Base-by-base conservation (phyloP, 2,888 invertebrate genomes). In the Agonopterix subpropinquella region DNA sequence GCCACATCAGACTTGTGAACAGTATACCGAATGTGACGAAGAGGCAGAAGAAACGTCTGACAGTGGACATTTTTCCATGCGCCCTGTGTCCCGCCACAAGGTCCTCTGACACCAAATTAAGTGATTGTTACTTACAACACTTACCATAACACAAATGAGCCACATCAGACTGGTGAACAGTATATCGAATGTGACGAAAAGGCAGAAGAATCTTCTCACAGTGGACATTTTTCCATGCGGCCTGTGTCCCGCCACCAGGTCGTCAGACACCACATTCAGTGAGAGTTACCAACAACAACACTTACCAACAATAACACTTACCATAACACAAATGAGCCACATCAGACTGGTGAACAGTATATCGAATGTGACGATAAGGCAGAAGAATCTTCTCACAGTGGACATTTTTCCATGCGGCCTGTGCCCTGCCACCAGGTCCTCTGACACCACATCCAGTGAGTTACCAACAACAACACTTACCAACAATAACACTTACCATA, bases 71-170 rank as follows among this genome's bases (percentile, higher is more conserved):
- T 13, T 2, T 13, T 13, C 13, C 13, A 1, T 13, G 13, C 13
- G 13, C 1, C 13, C 13, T 13, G 13, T 13, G 13, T 13, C 13
- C 13, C 13, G 13, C 13, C 13, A 13, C 13, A 52, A 93, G 77
- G 62, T 93, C 93, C 49, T 93, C 93, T 0, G 90, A 89, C 36
- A 91, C 83, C 53, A 92, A 71, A 64, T 91, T 91, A 45, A 92
- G 83, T 45, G 92, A 90, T n/a, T n/a, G n/a, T n/a, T n/a, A n/a
- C n/a, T n/a, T n/a, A n/a, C n/a, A n/a, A n/a, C n/a, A n/a, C n/a
- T 89, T 80, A 97, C 97, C 94, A 97, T 94, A 52, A 96, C 94
- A 85, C 95, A 96, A 66, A 97, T 95, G 11, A 97, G 91, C 97
- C 97, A 98, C 80, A 97, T 91, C 2, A 98, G 89, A 52, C 94